Base-by-base conservation (phyloP, 37 sponge, comb jelly and placozoan genomes). In the Lycopodina hypogea region DNA sequence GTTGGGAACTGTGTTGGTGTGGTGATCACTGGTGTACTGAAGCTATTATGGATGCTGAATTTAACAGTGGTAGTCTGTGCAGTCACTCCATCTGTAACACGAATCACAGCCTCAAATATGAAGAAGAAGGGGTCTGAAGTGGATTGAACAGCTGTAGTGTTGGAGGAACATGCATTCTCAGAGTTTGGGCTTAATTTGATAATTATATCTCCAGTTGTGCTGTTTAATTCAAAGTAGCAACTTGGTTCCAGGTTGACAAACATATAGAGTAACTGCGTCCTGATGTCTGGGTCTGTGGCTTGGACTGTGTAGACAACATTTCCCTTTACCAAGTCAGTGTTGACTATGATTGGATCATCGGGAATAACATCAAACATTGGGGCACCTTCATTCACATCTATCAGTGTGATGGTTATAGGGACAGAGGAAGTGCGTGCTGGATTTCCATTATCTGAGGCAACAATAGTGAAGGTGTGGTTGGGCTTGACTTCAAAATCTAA, bases 211-310 rank as follows among this genome's bases (percentile, higher is more conserved):
- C 86, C 86, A 28, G 79, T 72, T 2, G 21, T 78, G 38, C 50
- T 61, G 51, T 64, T 52, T 48, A 77, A 40, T 8, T 12, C 37
- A 41, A 77, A 77, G 55, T 71, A 67, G n/a, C 65, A 23, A 0
- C 9, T 37, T 7, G 24, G 48, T 55, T 34, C 59, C 1, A 51
- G 40, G 40, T 78, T 65, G 21, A 24, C 75, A 60, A 89, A 73
- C 69, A 29, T 83, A 23, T 18, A 33, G 0, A 86, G 8, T n/a
- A 82, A 77, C 23, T 85, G 69, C 19, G 15, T 42, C 1, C 87
- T 83, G 7, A 22, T 42, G 39, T 90, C 91, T 11, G 12, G 11
- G 56, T 90, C 91, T 48, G 35, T 67, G n/a, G 84, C 89, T 18
- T 18, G 8, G 57, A 88, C 51, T 30, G 9, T 35, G 29, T 66